Evolutionary conservation across 2,797 vertebrate genomes (phyloP), one percentile per base, ranked within the genome.

Genomic region (Channa striata): DNA sequence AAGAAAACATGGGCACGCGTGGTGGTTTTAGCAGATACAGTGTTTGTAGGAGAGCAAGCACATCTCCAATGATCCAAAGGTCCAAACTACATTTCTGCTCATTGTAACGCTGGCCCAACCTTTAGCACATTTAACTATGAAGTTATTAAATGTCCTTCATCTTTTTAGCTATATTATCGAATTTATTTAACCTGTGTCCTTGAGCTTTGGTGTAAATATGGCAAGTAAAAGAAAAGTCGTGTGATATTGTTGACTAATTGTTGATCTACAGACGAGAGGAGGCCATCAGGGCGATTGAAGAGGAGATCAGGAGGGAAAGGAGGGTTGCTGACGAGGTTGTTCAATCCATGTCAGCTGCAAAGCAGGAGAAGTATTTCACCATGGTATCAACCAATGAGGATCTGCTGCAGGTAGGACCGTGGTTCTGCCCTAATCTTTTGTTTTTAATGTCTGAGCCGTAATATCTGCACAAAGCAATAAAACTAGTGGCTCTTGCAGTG

Each of bases 321-420:
- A 87, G 91, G 68, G 92, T 94, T 11, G 96, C 96, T 25, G 96
- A 98, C 36, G 93, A 94, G 84, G 94, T 98, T 7, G 89, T 99
- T 49, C 97, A 96, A 90, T 93, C 96, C 10, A 97, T 99, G 97
- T 89, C 96, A 0, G 83, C 93, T 0, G 93, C 95, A 50, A 94
- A 96, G 88, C 97, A 97, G 82, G 86, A 92, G 68, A 96, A 95
- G 64, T 99, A 97, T 47, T 88, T 95, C 73, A 94, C 95, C 57
- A 96, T 96, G 95, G 97, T 96, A 68, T 71, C 89, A 60, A 72
- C 86, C 85, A 99, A 98, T 78, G 96, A 98, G 83, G 95, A 97
- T 36, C 91, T 97, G 2, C 91, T 96, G 2, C 96, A 98, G 96
- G 98, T 98, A 25, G 1, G n/a, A 3, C n/a, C 48, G 21, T 10